Percentiles rank a stretch among this genome's conserved stretches.
phyloP scores from a whole-genome alignment of 2,797 vertebrate species.

The Chrysocyon brachyurus region DNA sequence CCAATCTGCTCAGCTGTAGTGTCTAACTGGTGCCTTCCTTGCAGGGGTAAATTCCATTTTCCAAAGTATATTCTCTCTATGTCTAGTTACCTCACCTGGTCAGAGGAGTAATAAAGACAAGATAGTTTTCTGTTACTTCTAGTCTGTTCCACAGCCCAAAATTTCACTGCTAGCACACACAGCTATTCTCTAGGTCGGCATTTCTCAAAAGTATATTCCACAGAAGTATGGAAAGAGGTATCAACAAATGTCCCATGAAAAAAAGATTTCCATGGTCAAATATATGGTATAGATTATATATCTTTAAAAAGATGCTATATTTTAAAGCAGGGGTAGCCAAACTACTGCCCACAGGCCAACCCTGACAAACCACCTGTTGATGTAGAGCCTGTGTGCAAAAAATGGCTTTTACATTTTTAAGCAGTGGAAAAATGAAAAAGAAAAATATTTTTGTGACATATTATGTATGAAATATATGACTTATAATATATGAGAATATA shows the following conservation, averaged over 20 bases:
- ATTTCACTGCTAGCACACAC: neutral
- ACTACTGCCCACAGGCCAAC: neutral
- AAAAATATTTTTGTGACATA: neutral
- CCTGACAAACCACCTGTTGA: neutral
- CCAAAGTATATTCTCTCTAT: neutral
- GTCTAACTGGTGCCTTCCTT: neutral
- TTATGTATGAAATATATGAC: neutral
- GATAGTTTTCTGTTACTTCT: neutral
- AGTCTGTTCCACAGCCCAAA: neutral
- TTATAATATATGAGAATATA: neutral
- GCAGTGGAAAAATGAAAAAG: neutral
- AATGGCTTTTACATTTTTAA: slow-evolving; percentile 28
- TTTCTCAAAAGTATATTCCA: neutral
- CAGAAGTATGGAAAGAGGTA: neutral
- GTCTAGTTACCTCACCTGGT: neutral
- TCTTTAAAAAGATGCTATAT: neutral
- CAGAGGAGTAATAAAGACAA: neutral
- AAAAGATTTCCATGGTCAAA: neutral
- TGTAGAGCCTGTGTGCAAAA: neutral
- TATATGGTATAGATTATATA: neutral
- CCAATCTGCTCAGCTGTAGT: neutral
- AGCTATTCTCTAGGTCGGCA: neutral
- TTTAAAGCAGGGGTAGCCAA: neutral
- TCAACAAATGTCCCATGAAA: neutral
- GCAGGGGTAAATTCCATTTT: neutral